Evolutionary conservation across 2,888 invertebrate genomes (phyloP).

Genomic region (Hypolimnas misippus): DNA sequence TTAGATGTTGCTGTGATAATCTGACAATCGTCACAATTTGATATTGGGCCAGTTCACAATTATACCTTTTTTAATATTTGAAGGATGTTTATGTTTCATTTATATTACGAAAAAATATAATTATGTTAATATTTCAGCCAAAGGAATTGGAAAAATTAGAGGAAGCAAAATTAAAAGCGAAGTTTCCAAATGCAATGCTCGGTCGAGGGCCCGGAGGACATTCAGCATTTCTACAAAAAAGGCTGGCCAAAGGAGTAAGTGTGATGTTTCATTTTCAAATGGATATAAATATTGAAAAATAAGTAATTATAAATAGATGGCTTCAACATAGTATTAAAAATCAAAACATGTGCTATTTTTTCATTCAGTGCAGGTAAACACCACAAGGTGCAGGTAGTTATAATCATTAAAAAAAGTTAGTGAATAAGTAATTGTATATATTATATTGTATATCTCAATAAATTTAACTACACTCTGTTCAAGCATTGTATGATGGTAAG

Average conservation of each 20-base stretch:
- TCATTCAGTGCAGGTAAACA: too few species aligned
- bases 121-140: slow-evolving; percentile 66
- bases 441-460: too few species aligned
- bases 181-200: slow-evolving; percentile 90
- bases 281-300: neutral
- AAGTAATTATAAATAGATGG: too few species aligned
- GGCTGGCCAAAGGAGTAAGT: slow-evolving; percentile 96
- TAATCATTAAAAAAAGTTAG: too few species aligned
- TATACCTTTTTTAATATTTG: too few species aligned
- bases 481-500: too few species aligned
- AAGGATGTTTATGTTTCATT: too few species aligned
- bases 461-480: too few species aligned
- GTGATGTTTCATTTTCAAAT: slow-evolving; percentile 2
- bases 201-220: slow-evolving; percentile 90
- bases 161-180: slow-evolving; percentile 96
- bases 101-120: neutral
- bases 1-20: neutral
- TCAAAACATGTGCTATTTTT: too few species aligned
- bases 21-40: neutral
- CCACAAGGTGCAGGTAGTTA: too few species aligned
- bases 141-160: slow-evolving; percentile 94
- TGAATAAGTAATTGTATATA: too few species aligned
- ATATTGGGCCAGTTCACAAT: too few species aligned
- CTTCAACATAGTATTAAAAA: slow-evolving; percentile 9
- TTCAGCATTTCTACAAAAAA: slow-evolving; percentile 96